Percentiles rank a stretch among this genome's conserved stretches.
These are phyloP conservation scores for Sterna hirundo DNA, from an alignment of 2,113 vertebrate species.

Conservation along the genomic window DNA sequence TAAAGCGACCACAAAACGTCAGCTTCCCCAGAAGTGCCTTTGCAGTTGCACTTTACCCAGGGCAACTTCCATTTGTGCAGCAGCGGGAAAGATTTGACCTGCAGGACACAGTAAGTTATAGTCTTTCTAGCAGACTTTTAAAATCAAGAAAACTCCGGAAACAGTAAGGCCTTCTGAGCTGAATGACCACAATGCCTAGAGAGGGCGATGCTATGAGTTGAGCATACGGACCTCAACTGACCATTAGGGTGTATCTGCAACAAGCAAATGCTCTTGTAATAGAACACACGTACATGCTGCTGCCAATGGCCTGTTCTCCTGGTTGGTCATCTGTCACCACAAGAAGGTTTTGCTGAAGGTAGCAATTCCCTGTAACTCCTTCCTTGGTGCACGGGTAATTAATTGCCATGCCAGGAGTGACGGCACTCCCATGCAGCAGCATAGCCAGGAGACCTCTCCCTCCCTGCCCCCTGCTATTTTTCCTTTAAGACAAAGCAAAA, in stretches of 20 bases:
- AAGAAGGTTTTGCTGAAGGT: not conserved
- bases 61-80: not conserved
- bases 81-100: not conserved
- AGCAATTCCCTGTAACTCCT: not conserved
- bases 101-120: not conserved
- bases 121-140: not conserved
- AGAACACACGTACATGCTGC: not conserved
- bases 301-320: not conserved
- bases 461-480: not conserved
- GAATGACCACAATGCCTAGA: not conserved
- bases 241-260: not conserved
- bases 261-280: not conserved
- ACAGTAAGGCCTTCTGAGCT: not conserved
- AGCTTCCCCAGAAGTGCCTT: not conserved
- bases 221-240: rapidly evolving
- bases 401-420: not conserved
- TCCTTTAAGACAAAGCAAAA: slow-evolving; percentile 43
- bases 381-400: not conserved
- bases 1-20: rapidly evolving
- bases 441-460: not conserved
- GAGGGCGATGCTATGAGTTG: rapidly evolving
- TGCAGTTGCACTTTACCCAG: not conserved
- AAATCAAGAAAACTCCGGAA: not conserved
- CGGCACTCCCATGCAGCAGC: rapidly evolving
- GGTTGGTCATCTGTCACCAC: not conserved